Evolutionary conservation across 2,888 invertebrate species (phyloP).

Genomic region (Tyria jacobaeae): DNA sequence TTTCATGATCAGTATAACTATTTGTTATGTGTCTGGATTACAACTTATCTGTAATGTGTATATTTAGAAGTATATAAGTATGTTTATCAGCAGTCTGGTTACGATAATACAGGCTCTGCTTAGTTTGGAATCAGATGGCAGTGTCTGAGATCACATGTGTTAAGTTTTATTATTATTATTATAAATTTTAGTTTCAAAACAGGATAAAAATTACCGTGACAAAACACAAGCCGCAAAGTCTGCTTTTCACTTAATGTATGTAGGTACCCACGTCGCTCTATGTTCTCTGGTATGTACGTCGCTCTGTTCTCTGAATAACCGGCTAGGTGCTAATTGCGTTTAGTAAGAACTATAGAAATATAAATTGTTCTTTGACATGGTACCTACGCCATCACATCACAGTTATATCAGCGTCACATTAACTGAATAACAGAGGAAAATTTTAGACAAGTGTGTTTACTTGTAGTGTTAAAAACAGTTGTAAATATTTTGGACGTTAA

Average conservation of each 20-base stretch:
- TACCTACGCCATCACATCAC: neutral
- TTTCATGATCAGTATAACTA: no score
- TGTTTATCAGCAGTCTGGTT: no score
- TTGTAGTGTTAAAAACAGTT: neutral
- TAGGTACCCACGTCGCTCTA: neutral
- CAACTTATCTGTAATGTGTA: no score
- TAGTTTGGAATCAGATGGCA: no score
- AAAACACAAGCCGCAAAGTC: neutral
- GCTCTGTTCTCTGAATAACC: conserved; percentile 1
- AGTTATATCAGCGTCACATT: neutral
- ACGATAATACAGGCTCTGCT: no score
- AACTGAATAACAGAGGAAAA: conserved; percentile 6
- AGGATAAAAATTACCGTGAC: no score
- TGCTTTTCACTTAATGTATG: neutral
- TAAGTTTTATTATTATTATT: no score
- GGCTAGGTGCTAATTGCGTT: conserved; percentile 8
- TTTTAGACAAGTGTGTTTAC: neutral
- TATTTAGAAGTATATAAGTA: no score
- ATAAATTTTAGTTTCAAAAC: no score
- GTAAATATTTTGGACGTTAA: neutral
- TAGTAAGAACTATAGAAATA: neutral
- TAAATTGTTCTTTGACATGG: neutral
- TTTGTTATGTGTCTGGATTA: no score
- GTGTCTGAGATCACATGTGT: no score
- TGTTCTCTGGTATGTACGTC: neutral